Evolutionary conservation across 2,888 invertebrate genomes (phyloP), one percentile per base, ranked within the genome.

Genomic region (Pasiphila rectangulata): DNA sequence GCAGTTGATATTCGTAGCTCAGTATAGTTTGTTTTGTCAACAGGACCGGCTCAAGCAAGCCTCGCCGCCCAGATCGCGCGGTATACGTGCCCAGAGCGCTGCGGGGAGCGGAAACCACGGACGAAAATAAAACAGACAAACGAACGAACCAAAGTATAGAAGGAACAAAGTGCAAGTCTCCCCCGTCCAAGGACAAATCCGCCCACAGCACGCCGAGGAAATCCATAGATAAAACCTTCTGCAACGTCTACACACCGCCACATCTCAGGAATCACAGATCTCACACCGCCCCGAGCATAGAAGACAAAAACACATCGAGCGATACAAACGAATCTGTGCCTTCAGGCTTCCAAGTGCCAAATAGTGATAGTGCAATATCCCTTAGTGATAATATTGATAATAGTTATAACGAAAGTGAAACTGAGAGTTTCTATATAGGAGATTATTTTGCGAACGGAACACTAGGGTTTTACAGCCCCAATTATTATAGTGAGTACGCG

Each of bases 61-160:
- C 86, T 30, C 91, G 92, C 46, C 91, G 94, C 57, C 95, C 95
- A 35, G 95, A 95, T 77, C 91, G 93, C 25, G 94, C 94, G 12
- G 92, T 95, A 38, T 95, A 95, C 86, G 93, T 95, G 51, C 95
- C 95, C 50, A 90, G 93, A 68, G 93, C 93, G 51, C 87, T 93
- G 52, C 90, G 93, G 48, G 64, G 73, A 16, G 69, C 46, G 39
- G 65, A 53, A 23, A 40, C 57, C 3, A 35, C 59, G 3, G 74
- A 75, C 20, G 79, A 79, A 19, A 54, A 32, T 48, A 73, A 72
- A 49, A 61, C 69, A 15, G 63, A 54, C 38, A 75, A 75, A 52
- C 71, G 73, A 50, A 63, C 71, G 43, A 69, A 69, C 57, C 73
- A 72, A 56, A 67, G 64, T 50, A 56, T 70, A 9, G 79, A 79